Evolutionary conservation across 2,797 vertebrate species (phyloP).

Genomic region (Intellagama lesueurii): DNA sequence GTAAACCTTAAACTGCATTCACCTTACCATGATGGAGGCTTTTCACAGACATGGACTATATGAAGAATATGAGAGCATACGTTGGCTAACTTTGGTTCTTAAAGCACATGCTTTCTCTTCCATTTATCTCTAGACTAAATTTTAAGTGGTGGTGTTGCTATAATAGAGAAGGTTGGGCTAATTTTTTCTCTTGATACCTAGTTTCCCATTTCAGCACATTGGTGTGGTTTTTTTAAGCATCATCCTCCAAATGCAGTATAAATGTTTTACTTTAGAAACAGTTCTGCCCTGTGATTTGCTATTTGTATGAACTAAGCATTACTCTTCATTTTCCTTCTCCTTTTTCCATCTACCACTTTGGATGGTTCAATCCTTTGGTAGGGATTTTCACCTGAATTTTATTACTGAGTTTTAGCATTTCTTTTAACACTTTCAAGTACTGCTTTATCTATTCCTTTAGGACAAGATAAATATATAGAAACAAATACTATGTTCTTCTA

Average conservation of each 20-base stretch:
- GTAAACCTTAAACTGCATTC: too few species aligned
- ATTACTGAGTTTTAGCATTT: neutral
- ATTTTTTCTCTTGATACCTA: neutral
- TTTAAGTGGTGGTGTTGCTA: neutral
- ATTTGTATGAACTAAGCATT: neutral
- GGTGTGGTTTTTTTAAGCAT: neutral
- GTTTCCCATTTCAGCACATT: neutral
- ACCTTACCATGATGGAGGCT: neutral
- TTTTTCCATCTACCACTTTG: neutral
- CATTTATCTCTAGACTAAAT: neutral
- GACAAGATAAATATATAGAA: neutral
- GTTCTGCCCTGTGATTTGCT: neutral
- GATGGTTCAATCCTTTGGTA: neutral
- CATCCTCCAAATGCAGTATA: neutral
- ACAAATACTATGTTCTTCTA: accelerated
- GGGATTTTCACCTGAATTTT: neutral
- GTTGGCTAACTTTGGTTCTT: neutral
- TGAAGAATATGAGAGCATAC: too few species aligned
- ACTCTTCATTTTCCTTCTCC: neutral
- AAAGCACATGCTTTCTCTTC: neutral
- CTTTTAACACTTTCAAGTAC: neutral
- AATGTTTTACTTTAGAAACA: neutral
- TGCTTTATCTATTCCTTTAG: neutral
- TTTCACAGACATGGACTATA: neutral
- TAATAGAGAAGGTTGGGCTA: neutral